Percentiles rank a stretch among this genome's conserved stretches.
Evolutionary conservation across 2,113 vertebrate genomes (phyloP).

Genomic region (Suncus etruscus): DNA sequence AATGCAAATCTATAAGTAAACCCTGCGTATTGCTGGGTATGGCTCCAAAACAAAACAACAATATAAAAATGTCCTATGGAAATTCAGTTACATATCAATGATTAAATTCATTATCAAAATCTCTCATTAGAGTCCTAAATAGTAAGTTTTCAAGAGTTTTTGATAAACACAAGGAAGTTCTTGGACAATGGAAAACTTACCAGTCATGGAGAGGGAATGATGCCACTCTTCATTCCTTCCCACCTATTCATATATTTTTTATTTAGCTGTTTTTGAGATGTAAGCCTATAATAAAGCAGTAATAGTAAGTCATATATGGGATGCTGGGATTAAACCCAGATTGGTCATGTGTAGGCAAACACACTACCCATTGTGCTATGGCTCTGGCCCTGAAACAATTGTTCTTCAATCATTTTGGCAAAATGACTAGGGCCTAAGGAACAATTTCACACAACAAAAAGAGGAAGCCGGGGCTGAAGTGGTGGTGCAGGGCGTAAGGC

Average conservation of each 20-base stretch:
- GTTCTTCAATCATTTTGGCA: background rate
- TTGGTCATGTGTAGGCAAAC: no score
- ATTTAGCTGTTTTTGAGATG: background rate
- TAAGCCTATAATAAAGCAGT: background rate
- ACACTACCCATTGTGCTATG: no score
- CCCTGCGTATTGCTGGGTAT: no score
- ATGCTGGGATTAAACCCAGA: no score
- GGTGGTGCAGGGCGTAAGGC: no score
- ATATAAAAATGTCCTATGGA: no score
- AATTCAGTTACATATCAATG: background rate
- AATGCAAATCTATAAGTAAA: no score
- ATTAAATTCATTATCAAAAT: background rate
- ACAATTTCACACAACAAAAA: conserved; percentile 27
- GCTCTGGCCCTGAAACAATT: background rate
- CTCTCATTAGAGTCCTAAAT: background rate
- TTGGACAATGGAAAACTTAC: background rate
- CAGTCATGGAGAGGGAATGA: background rate
- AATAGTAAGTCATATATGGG: background rate
- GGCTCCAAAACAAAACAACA: no score
- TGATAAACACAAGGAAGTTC: background rate
- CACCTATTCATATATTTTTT: background rate
- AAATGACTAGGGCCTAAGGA: background rate
- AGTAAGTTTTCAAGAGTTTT: no score
- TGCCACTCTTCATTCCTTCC: background rate
- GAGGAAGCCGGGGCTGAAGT: no score